Evolutionary conservation across 2,888 invertebrate genomes (phyloP), one percentile per base, ranked within the genome.

Genomic region (Spodoptera picta): DNA sequence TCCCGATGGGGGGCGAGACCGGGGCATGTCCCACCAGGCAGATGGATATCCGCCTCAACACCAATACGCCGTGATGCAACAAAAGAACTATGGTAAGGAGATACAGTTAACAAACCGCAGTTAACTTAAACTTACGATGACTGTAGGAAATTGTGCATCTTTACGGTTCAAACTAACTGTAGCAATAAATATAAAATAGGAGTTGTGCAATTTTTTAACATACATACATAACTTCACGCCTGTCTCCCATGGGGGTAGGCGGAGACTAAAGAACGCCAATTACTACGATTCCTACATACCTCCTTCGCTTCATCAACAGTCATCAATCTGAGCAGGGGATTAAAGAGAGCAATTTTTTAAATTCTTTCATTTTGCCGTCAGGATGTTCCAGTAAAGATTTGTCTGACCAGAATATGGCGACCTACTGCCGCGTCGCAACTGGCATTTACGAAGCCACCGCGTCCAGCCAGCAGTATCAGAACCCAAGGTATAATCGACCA

Each of bases 381-480:
- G 92, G 90, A 76, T 89, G 89, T 77, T 84, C 90, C 69, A 90
- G 84, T 73, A 93, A 93, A 85, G 92, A 93, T 60, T 70, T 88
- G 48, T 82, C 89, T 12, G 92, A 93, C 53, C 89, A 87, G 73
- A 92, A 89, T 70, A 89, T 92, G 83, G 89, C 89, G 31, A 90
- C 90, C 1, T 93, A 93, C 77, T 91, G 91, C 73, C 89, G 92
- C 65, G 88, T 90, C 58, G 88, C 91, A 11, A 89, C 91, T 60
- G 90, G 92, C 23, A 89, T 90, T 60, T 92, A 91, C 75, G 93
- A 94, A 81, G 88, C 89, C n/a, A 87, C 91, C 10, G 80, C 90
- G 2, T 87, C 90, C 4, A 89, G 67, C 69, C 92, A 91, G 71
- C 91, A 92, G 77, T 92, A 88, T 72, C 92, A 92, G 64, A 90